Evolutionary conservation across 2,797 vertebrate species (phyloP), one percentile per base, ranked within the genome.

Genomic region (Betta splendens): DNA sequence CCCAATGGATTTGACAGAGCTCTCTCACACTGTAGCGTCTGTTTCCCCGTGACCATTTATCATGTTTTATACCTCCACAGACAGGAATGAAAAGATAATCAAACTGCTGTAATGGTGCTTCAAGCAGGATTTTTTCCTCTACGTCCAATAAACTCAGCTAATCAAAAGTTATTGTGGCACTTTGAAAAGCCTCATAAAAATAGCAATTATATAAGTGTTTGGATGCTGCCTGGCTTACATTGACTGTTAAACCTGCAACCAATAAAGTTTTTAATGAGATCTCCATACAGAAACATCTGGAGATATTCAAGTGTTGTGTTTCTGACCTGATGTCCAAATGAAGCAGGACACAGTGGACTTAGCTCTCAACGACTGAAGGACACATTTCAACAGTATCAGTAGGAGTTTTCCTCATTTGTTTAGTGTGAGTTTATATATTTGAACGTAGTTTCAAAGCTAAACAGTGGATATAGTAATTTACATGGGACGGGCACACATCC

Each of bases 91-190:
- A 89, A 87, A 88, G 82, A 88, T 89, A 85, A 91, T 91, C 85
- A 91, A 88, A 81, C 55, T 61, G 69, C 78, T 66, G 76, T 83
- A 69, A 85, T 63, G 75, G 70, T 49, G 47, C 60, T 63, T 84
- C 77, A 78, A 85, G 85, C 85, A 72, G 64, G 60, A 54, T 36
- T 65, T 75, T 62, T 68, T 35, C 35, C 51, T 54, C 28, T 32
- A 66, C 74, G 68, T 64, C 60, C 73, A 85, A 83, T 92, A 90
- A 92, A 90, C 76, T 84, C 57, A 71, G 73, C 85, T 89, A 88
- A 92, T 92, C 88, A 92, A 91, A 91, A 84, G 87, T 91, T 87
- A 92, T 89, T 85, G 86, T 91, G 74, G 81, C 76, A 72, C 85
- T 79, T 79, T 71, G 86, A 87, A 86, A 90, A 84, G 77, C 26